Base-by-base conservation (phyloP, 2,888 invertebrate species). In the Gonocerus acuteangulatus region DNA sequence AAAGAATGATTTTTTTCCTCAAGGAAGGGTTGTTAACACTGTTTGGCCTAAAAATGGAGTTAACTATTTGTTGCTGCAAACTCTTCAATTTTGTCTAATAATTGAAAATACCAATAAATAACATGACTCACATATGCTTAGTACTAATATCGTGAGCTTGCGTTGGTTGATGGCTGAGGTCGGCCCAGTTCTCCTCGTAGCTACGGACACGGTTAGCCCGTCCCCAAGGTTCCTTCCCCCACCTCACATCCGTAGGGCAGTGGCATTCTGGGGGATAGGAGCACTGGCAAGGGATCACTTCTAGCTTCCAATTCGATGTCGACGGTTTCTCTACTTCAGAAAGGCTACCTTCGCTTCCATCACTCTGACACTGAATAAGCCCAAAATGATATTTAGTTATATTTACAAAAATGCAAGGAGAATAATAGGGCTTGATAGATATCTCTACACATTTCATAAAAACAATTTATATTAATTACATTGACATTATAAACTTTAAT, bases 261-360 rank as follows among this genome's bases (percentile, higher is more conserved):
- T 44, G 42, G 45, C 57, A 57, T 4, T 57, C 57, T 2, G 57
- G 57, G 1, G 32, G 34, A n/a, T 59, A 59, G 2, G 59, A 59
- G 34, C 59, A 59, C 21, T 59, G 21, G 18, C 59, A 59, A 3
- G 59, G 59, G 13, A 59, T 59, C 48, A 59, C 59, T 42, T 59
- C 48, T 18, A 59, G 15, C 11, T 49, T 60, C 51, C 51, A 60
- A n/a, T 52, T 56, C 18, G 54, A 48, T 27, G 59, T 59, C 1
- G 59, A 59, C 27, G 59, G 59, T 13, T 48, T 48, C 13, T 48
- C 59, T 11, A 34, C 48, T 13, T 60, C 61, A n/a, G 51, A 57
- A 18, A 48, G 56, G 39, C 60, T 62, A 2, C 60, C 62, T 7
- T 67, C 62, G 11, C 54, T 54, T 9, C 27, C 27, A n/a, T 39